A percentile compares a stretch with the other conserved stretches of the same genome.
These are phyloP conservation scores for Microtus montanus DNA, from an alignment of 2,113 vertebrate genomes.

Conservation along the genomic window DNA sequence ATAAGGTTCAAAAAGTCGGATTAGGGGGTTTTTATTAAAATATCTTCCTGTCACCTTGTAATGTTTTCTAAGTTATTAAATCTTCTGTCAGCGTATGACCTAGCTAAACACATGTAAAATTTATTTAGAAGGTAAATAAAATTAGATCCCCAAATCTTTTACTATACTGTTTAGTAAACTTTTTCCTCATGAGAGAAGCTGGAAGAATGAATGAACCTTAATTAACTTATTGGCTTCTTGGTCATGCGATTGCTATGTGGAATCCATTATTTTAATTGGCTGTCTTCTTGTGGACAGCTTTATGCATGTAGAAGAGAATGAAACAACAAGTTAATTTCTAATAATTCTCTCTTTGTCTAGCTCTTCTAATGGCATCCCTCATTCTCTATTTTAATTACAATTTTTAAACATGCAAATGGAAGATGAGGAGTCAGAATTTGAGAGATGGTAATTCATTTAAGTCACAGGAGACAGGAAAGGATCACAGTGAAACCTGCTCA, in stretches of 20 bases:
- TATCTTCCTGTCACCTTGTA: conserved; percentile 59
- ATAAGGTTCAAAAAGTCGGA: conserved; percentile 63
- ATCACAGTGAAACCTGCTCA: not conserved
- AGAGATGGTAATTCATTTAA: conserved; percentile 30
- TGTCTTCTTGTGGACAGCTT: conserved; percentile 69
- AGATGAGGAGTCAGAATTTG: conserved; percentile 31
- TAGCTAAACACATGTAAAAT: conserved; percentile 46
- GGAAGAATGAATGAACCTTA: conserved; percentile 82
- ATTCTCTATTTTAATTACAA: conserved; percentile 71
- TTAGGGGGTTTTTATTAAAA: conserved; percentile 74
- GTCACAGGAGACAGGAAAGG: not conserved
- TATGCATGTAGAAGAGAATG: conserved; percentile 73
- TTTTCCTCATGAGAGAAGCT: conserved; percentile 77
- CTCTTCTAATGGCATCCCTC: conserved; percentile 67
- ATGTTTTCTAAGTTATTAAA: conserved; percentile 69
- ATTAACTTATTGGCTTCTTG: conserved; percentile 82
- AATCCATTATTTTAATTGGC: conserved; percentile 82
- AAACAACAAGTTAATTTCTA: conserved; percentile 78
- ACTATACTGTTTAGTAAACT: conserved; percentile 77
- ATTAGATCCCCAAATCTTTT: conserved; percentile 71
- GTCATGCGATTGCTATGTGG: conserved; percentile 80
- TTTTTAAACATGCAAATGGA: conserved; percentile 59
- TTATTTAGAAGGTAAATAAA: conserved; percentile 70
- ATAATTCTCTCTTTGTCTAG: conserved; percentile 67
- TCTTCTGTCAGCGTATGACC: conserved; percentile 56